phyloP scores from a whole-genome alignment of 2,888 invertebrate species.

The Brachyptera risi region DNA sequence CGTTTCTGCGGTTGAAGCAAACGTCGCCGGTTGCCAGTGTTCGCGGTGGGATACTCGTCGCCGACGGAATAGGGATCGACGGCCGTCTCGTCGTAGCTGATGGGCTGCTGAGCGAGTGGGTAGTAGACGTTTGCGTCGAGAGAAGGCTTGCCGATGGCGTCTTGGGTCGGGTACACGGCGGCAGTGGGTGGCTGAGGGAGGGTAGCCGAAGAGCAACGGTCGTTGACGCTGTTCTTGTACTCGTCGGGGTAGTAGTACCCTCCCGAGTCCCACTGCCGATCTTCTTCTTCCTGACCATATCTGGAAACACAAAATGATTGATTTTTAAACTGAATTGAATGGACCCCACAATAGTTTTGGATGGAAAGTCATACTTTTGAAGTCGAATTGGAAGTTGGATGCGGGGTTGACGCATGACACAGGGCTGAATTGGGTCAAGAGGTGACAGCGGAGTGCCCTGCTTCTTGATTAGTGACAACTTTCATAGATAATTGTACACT shows the following conservation, averaged over 20 bases:
- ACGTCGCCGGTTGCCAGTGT: conserved; percentile 44
- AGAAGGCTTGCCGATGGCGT: conserved; percentile 41
- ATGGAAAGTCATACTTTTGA: too few relatives aligned
- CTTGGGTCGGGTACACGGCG: conserved; percentile 46
- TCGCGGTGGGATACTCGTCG: conserved; percentile 41
- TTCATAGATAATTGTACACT: too few relatives aligned
- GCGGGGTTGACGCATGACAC: too few relatives aligned
- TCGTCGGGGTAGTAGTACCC: conserved; percentile 45
- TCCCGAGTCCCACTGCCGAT: conserved; percentile 70
- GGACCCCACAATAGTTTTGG: too few relatives aligned
- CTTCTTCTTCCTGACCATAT: conserved; percentile 61
- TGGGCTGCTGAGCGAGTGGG: conserved; percentile 35
- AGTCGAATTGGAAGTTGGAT: too few relatives aligned
- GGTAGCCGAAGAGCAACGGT: conserved; percentile 22
- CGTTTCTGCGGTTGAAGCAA: conserved; percentile 38
- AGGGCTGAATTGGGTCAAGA: too few relatives aligned
- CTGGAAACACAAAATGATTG: conserved; percentile 38
- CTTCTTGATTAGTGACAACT: too few relatives aligned
- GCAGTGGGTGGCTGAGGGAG: conserved; percentile 20
- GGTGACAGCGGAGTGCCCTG: too few relatives aligned
- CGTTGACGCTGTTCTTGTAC: conserved; percentile 52
- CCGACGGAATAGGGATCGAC: conserved; percentile 36
- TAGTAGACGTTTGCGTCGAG: conserved; percentile 34
- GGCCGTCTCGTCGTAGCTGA: conserved; percentile 41
- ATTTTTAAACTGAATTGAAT: too few relatives aligned